Evolutionary conservation across 2,113 vertebrate genomes (phyloP).

Genomic region (Arvicanthis niloticus): DNA sequence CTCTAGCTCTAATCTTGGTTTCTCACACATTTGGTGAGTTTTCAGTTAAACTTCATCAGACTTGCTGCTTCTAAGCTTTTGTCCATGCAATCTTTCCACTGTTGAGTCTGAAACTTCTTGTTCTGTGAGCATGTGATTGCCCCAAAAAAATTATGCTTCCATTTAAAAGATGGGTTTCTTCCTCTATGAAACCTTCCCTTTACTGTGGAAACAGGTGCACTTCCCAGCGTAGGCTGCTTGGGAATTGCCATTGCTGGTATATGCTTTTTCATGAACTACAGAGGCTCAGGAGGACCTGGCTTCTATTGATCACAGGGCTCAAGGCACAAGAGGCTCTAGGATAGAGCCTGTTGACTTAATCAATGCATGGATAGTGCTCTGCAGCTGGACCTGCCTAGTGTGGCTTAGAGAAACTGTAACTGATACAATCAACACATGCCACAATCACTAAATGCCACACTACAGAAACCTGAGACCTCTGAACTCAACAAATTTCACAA

Average conservation of each 20-base stretch:
- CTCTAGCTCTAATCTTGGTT: background rate
- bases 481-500: background rate
- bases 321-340: too few species aligned
- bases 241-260: background rate
- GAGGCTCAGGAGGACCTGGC: background rate
- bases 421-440: background rate
- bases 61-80: background rate
- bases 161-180: background rate
- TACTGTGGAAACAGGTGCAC: background rate
- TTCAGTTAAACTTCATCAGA: background rate
- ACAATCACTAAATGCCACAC: background rate
- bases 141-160: background rate
- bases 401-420: background rate
- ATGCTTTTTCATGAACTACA: background rate
- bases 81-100: background rate
- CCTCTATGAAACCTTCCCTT: background rate
- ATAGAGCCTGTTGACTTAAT: background rate
- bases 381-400: background rate
- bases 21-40: background rate
- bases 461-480: background rate
- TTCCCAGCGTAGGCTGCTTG: background rate
- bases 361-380: background rate
- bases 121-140: background rate
- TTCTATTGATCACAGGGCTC: background rate
- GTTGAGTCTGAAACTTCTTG: background rate